Base-by-base conservation (phyloP, 2,797 vertebrate genomes). In the Poecilia gillii region DNA sequence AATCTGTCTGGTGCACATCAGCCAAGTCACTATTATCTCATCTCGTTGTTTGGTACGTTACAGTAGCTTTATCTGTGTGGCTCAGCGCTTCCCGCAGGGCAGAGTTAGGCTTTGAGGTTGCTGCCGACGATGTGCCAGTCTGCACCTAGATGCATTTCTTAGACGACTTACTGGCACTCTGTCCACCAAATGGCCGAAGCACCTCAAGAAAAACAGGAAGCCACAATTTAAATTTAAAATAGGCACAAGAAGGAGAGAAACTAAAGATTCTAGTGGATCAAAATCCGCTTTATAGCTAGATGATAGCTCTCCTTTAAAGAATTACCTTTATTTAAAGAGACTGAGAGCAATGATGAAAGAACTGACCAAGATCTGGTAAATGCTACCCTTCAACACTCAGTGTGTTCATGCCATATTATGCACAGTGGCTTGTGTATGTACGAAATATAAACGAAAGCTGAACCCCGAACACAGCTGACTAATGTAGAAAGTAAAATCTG, bases 1-100 rank as follows among this genome's bases (percentile, higher is more conserved):
- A 90, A 91, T 72, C 87, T 92, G 92, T 89, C 90, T 46, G 39
- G 74, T 49, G 75, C 68, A 77, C 78, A 87, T 92, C 89, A 88
- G 80, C 66, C n/a, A 51, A 85, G 84, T 87, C 77, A 66, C 81
- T 85, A 78, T 86, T 91, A 87, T 88, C 90, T 72, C 4, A 57
- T 74, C 68, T 68, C 20, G 57, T 73, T 90, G 78, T 80, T 80
- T 90, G 83, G 77, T 83, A 76, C 72, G 64, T 68, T 16, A 68
- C 49, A 72, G 73, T 73, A 74, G 81, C 70, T 76, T 79, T 84
- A 51, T 74, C 74, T 76, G 81, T 74, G 51, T 64, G 64, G 82
- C 72, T 80, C 13, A 68, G 45, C 0, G 45, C 72, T 74, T 82
- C 79, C 75, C 75, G 59, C 66, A 41, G 76, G 74, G 87, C 72